Conservation (phyloP, 1,140 invertebrate species). For the Papilio polytes region DNA sequence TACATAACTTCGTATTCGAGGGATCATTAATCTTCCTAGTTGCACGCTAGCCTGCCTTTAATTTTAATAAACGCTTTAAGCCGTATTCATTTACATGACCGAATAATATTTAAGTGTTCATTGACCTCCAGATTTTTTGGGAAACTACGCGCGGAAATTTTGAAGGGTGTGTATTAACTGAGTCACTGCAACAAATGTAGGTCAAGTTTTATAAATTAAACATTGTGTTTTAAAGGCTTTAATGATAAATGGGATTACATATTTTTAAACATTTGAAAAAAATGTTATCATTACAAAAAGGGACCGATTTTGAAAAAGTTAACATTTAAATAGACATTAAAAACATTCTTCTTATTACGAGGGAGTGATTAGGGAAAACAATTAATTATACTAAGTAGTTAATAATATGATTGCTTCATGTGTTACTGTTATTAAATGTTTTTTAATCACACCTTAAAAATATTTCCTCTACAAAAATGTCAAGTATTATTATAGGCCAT, state of each 20-base stretch:
- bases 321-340: background rate
- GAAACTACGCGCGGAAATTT: constrained; percentile 13
- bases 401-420: background rate
- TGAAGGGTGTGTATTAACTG: constrained; percentile 18
- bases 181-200: background rate
- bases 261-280: background rate
- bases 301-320: too few relatives aligned
- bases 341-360: background rate
- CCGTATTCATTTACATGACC: constrained; percentile 75
- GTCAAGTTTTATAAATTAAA: constrained; percentile 1
- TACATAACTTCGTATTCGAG: constrained; percentile 82
- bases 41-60: constrained; percentile 78
- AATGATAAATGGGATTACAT: background rate
- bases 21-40: constrained; percentile 83
- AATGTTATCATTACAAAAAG: background rate
- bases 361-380: background rate
- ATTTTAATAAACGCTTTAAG: constrained; percentile 81
- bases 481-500: background rate
- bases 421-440: constrained; percentile 3
- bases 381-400: background rate
- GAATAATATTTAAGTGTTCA: constrained; percentile 60
- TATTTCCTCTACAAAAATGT: background rate
- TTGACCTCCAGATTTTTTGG: constrained; percentile 45
- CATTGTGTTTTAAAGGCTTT: background rate
- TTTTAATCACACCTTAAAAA: background rate